These are phyloP conservation scores for Hydropsyche betteni DNA, from an alignment of 2,888 invertebrate species.

Conservation along the genomic window DNA sequence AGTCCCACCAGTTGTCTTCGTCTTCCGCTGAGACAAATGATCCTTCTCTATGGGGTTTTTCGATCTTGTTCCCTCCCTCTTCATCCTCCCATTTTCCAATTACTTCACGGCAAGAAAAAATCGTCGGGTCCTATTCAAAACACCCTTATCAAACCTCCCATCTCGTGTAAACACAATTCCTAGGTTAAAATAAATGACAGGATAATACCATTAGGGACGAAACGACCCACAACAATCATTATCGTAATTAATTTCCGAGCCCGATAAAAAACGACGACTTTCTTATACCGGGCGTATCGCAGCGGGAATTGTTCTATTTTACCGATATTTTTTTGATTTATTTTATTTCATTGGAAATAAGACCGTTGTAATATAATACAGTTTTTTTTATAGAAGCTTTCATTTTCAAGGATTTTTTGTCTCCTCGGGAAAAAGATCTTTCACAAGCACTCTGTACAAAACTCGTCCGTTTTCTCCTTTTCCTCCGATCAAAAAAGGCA, in stretches of 20 bases:
- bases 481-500: too few relatives aligned
- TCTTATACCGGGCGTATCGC: too few relatives aligned
- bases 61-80: neutral
- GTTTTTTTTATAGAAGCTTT: constrained; percentile 1
- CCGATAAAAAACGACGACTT: too few relatives aligned
- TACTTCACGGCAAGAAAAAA: constrained; percentile 1
- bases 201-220: constrained; percentile 30
- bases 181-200: constrained; percentile 36
- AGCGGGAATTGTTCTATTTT: neutral
- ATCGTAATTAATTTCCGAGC: constrained; percentile 19
- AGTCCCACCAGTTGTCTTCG: neutral
- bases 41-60: constrained; percentile 12
- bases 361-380: neutral
- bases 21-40: constrained; percentile 18
- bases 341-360: neutral
- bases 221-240: constrained; percentile 26
- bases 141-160: constrained; percentile 29
- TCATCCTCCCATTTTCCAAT: constrained; percentile 19
- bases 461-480: neutral
- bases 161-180: constrained; percentile 35
- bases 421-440: constrained; percentile 5
- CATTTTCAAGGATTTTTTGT: constrained; percentile 2
- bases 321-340: neutral
- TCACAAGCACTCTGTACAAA: neutral
- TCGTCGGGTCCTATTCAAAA: constrained; percentile 28